Percentiles rank a stretch among this genome's conserved stretches.
Conservation (phyloP, 1,140 invertebrate genomes). For the Ladona fulva region DNA sequence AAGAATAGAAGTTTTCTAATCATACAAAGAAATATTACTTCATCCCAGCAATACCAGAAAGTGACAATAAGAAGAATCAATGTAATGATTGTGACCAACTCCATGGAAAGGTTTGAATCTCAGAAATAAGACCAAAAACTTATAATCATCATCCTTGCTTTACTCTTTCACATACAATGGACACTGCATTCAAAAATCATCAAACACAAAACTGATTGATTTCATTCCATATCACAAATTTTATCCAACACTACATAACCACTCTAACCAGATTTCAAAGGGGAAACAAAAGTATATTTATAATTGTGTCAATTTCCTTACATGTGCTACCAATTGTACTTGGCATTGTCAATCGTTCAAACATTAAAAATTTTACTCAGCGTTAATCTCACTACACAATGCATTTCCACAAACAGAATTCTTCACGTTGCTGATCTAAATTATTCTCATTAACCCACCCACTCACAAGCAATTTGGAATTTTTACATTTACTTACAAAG, state of each 20-base stretch:
- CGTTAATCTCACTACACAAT: neutral
- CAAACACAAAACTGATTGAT: slow-evolving; percentile 1
- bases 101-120: no score
- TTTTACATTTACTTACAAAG: neutral
- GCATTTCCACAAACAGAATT: neutral
- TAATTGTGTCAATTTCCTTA: neutral
- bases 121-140: neutral
- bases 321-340: neutral
- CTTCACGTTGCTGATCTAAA: neutral
- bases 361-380: neutral
- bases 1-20: no score
- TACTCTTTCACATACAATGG: slow-evolving; percentile 1
- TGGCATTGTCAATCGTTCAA: neutral
- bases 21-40: no score
- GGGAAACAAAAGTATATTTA: neutral
- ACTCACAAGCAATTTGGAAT: neutral
- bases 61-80: no score
- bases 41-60: no score
- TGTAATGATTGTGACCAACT: no score
- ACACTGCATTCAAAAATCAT: slow-evolving; percentile 10
- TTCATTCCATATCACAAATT: neutral
- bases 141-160: neutral
- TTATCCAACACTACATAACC: neutral
- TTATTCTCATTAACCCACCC: neutral
- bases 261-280: slow-evolving; percentile 6